These are phyloP conservation scores for Taphrorychus bicolor DNA, from an alignment of 2,888 invertebrate genomes.

Conservation along the genomic window DNA sequence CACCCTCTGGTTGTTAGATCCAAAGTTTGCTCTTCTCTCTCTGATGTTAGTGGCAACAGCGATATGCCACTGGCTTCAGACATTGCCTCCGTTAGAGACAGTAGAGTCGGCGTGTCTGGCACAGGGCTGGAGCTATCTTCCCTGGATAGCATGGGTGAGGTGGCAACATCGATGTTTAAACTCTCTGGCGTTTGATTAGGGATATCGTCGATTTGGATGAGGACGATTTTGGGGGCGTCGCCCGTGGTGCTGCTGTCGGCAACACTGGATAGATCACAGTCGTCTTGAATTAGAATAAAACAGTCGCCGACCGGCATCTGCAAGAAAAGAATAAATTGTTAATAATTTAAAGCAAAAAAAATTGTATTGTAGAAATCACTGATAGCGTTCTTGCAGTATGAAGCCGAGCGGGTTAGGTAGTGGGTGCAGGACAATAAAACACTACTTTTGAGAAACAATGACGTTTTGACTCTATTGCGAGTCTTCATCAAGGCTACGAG, in stretches of 20 bases:
- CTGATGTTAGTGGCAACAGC: conserved; percentile 6
- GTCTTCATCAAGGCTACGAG: too few species aligned
- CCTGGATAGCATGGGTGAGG: conserved; percentile 15
- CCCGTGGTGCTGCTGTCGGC: conserved; percentile 48
- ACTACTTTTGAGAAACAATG: too few species aligned
- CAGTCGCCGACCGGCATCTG: conserved; percentile 58
- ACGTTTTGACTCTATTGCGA: too few species aligned
- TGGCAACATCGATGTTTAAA: conserved; percentile 18
- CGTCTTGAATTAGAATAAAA: conserved; percentile 60
- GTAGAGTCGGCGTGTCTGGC: conserved; percentile 40
- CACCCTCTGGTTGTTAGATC: conserved; percentile 2
- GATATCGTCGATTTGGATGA: conserved; percentile 57
- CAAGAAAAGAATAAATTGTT: conserved; percentile 9
- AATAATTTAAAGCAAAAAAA: not conserved
- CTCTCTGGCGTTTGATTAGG: conserved; percentile 19
- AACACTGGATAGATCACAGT: conserved; percentile 59
- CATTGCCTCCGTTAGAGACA: conserved; percentile 27
- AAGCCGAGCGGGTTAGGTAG: too few species aligned
- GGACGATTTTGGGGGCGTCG: conserved; percentile 55
- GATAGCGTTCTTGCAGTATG: too few species aligned
- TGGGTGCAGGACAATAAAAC: not conserved
- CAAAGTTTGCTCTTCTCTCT: not conserved
- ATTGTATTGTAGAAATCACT: not conserved
- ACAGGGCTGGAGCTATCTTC: conserved; percentile 46
- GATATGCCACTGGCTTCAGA: conserved; percentile 6